Evolutionary conservation across 2,888 invertebrate species (phyloP).

Genomic region (Callyntrura guangdongensis): DNA sequence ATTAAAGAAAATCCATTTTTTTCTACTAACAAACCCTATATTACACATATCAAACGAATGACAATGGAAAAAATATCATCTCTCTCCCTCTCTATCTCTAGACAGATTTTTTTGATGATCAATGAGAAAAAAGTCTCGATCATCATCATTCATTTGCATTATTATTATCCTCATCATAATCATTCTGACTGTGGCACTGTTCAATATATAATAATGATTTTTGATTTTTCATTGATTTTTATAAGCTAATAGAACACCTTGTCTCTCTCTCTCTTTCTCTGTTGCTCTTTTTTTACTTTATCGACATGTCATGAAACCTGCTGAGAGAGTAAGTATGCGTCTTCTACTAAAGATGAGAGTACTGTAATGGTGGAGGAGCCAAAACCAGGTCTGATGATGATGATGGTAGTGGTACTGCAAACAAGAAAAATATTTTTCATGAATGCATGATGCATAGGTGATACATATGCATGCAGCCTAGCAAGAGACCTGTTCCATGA

Average conservation of each 20-base stretch:
- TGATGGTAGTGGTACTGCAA: background rate
- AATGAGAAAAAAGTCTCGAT: constrained; percentile 52
- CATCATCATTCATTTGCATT: constrained; percentile 69
- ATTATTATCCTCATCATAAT: constrained; percentile 39
- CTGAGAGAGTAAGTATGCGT: constrained; percentile 45
- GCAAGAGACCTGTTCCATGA: constrained; percentile 67
- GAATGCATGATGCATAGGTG: constrained; percentile 19
- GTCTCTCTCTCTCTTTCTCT: background rate
- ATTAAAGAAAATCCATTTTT: constrained; percentile 70
- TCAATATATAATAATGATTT: constrained; percentile 63
- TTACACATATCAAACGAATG: constrained; percentile 70
- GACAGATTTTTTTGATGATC: constrained; percentile 58
- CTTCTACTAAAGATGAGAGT: no score
- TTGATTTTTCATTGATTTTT: constrained; percentile 77
- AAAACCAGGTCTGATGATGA: constrained; percentile 31
- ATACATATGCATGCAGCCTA: constrained; percentile 5
- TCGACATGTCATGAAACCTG: constrained; percentile 77
- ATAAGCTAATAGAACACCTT: constrained; percentile 78
- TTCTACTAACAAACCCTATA: constrained; percentile 49
- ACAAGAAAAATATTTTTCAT: constrained; percentile 44
- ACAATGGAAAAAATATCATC: constrained; percentile 79
- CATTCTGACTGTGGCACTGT: constrained; percentile 26
- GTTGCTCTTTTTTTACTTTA: constrained; percentile 29
- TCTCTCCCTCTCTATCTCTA: background rate
- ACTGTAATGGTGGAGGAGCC: background rate